phyloP scores from a whole-genome alignment of 2,888 invertebrate genomes.

The Ornithoptera alexandrae region DNA sequence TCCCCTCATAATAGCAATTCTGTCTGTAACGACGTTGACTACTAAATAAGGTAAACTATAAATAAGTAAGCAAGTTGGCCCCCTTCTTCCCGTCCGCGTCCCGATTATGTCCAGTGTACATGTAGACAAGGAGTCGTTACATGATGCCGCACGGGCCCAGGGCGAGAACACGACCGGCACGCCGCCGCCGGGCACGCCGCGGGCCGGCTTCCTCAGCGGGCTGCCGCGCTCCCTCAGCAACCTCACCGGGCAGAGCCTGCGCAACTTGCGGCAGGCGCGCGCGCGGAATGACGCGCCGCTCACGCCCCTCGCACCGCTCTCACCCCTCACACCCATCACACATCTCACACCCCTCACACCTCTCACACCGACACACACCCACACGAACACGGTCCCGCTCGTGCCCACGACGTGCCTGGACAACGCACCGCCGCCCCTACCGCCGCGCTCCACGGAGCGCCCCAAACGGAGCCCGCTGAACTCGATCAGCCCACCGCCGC shows the following conservation, averaged over 20 bases:
- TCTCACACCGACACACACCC: slow-evolving; percentile 52
- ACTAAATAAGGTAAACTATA: too few species aligned
- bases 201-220: slow-evolving; percentile 67
- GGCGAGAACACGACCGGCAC: slow-evolving; percentile 2
- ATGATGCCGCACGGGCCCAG: not conserved
- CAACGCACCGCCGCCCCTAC: slow-evolving; percentile 63
- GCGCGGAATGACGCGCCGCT: slow-evolving; percentile 48
- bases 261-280: slow-evolving; percentile 59
- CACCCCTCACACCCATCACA: slow-evolving; percentile 34
- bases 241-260: slow-evolving; percentile 69
- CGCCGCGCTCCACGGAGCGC: slow-evolving; percentile 58
- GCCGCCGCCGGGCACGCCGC: slow-evolving; percentile 37
- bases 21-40: too few species aligned
- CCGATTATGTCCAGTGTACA: too few species aligned
- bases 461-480: slow-evolving; percentile 52
- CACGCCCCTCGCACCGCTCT: slow-evolving; percentile 44
- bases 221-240: slow-evolving; percentile 72
- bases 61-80: too few species aligned
- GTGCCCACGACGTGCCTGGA: slow-evolving; percentile 70
- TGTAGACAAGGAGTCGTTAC: too few species aligned
- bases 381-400: slow-evolving; percentile 59
- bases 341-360: slow-evolving; percentile 45
- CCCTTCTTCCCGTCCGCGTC: too few species aligned
- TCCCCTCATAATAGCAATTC: too few species aligned
- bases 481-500: slow-evolving; percentile 42